Evolutionary conservation across 2,797 vertebrate genomes (phyloP).

Genomic region (Karalla daura): DNA sequence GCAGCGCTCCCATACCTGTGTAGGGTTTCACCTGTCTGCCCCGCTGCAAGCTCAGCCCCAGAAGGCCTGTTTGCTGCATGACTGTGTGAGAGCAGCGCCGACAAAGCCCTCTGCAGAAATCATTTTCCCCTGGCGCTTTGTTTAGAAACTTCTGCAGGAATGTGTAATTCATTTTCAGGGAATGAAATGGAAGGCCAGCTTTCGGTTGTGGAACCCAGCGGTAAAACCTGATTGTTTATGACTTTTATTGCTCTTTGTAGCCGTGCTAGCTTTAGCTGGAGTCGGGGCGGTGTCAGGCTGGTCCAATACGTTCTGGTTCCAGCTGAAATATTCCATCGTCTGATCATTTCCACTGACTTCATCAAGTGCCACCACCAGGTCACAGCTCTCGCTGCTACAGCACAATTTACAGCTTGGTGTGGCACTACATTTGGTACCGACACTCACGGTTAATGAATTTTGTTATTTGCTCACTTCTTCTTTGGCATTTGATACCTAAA

Average conservation of each 20-base stretch:
- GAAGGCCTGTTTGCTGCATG: conserved; percentile 30
- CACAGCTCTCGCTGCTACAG: neutral
- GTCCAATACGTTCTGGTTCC: neutral
- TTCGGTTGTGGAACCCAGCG: conserved; percentile 13
- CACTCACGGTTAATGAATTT: neutral
- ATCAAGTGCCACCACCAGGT: no score
- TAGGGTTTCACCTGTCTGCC: conserved; percentile 71
- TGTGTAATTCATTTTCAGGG: conserved; percentile 31
- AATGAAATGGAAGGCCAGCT: conserved; percentile 20
- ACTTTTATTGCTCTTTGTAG: conserved; percentile 10
- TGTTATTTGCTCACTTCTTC: neutral
- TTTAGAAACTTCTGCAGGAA: conserved; percentile 35
- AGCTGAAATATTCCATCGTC: neutral
- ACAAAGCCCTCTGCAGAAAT: conserved; percentile 50
- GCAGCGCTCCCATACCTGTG: conserved; percentile 42
- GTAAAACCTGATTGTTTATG: conserved; percentile 28
- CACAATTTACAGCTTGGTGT: neutral
- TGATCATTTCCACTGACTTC: neutral
- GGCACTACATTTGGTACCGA: neutral
- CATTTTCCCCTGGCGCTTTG: conserved; percentile 32
- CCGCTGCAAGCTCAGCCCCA: conserved; percentile 41
- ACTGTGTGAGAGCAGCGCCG: conserved; percentile 39
- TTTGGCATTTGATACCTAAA: neutral
- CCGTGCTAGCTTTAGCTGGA: neutral
- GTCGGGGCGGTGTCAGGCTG: neutral